Evolutionary conservation across 2,888 invertebrate species (phyloP), one percentile per base, ranked within the genome.

Genomic region (Eristalinus aeneus): DNA sequence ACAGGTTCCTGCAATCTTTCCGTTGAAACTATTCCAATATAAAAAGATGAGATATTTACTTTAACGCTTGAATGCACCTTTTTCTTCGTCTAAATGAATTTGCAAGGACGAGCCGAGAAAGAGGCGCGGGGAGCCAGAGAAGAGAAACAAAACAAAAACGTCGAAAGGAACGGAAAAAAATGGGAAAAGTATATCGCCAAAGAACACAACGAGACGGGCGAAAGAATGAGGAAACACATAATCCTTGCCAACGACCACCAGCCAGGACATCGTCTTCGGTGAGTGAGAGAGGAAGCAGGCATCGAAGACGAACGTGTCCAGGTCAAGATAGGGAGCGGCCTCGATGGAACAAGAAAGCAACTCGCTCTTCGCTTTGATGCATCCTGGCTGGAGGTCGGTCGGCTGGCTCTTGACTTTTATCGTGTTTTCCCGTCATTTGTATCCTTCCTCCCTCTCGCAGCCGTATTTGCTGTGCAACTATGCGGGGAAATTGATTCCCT

Each of bases 11-110:
- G 60, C 71, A 81, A 71, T 82, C 77, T 82, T 81, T 86, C 58
- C 81, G 77, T 82, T 82, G 81, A 86, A 86, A 86, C 86, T 86
- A 86, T 86, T 86, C 74, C 86, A 86, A 86, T 86, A 86, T 86
- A 86, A 86, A 86, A 86, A 86, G 86, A 86, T 86, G 86, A 86
- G 86, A 86, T 86, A 86, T 86, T 86, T 86, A 86, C 86, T 86
- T 86, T 86, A 86, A 86, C 86, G 86, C 86, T 86, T 82, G 86
- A 86, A 86, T 86, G 86, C 86, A 86, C 81, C 81, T 82, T 78
- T 86, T 86, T 82, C 81, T 74, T 78, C 74, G 81, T 86, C 82
- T 86, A 86, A 86, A 86, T 86, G 86, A 86, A 86, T 86, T 86
- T 86, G 86, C 77, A 71, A 74, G 77, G 81, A 71, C 71, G 71